These are phyloP conservation scores for Atrichornis clamosus DNA, from an alignment of 2,113 vertebrate genomes.

Conservation along the genomic window DNA sequence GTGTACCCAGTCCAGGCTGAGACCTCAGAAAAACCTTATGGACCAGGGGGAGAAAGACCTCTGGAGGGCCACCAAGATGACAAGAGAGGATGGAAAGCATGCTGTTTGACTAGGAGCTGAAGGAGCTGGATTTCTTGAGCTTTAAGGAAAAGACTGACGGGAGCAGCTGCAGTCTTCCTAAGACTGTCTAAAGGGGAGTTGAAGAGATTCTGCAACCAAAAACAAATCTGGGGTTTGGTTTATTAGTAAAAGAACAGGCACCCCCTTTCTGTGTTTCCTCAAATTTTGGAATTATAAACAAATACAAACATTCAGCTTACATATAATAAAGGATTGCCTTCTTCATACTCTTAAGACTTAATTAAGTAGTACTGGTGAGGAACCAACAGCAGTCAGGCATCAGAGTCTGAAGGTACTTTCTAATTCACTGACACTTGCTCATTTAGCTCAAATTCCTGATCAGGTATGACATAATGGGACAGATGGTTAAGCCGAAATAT, in stretches of 20 bases:
- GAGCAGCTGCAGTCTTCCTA: background rate
- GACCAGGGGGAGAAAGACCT: background rate
- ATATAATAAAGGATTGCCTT: background rate
- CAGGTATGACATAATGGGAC: background rate
- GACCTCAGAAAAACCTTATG: background rate
- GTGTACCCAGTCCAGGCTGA: background rate
- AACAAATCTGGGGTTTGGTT: background rate
- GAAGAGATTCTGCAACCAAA: background rate
- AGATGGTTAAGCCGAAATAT: background rate
- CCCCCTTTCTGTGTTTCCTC: background rate
- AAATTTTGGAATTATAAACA: background rate
- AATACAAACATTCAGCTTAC: background rate
- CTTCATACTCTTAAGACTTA: background rate
- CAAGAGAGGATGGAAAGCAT: background rate
- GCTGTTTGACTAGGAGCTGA: background rate
- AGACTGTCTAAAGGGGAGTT: background rate
- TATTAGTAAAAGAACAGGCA: background rate
- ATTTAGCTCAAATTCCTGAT: background rate
- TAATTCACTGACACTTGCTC: background rate
- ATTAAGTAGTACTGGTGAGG: background rate
- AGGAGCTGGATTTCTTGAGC: background rate
- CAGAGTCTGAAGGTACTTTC: background rate
- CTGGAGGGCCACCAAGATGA: background rate
- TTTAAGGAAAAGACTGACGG: background rate
- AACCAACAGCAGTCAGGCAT: background rate